Conservation (phyloP, 2,113 vertebrate species). For the Cynocephalus volans region DNA sequence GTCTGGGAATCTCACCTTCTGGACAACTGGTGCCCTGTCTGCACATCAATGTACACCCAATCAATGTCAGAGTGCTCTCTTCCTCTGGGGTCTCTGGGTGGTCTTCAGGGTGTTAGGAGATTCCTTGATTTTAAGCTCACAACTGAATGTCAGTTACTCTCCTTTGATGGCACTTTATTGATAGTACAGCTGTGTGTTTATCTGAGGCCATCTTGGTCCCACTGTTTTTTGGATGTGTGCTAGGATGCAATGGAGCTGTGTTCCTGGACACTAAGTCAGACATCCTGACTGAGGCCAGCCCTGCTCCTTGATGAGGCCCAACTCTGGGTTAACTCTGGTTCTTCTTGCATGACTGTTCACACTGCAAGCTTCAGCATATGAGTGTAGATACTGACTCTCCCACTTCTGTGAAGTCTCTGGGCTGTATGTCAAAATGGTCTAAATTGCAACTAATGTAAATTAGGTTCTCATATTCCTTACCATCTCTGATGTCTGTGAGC, state of each 20-base stretch:
- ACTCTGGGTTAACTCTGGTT: background rate
- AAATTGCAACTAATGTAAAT: background rate
- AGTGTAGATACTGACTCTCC: background rate
- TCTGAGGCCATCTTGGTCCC: background rate
- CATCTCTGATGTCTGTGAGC: background rate
- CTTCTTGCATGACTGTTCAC: background rate
- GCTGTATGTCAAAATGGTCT: background rate
- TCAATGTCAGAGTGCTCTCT: background rate
- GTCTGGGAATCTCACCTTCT: background rate
- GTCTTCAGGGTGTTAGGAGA: background rate
- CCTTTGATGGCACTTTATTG: background rate
- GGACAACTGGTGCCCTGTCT: background rate
- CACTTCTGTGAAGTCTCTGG: background rate
- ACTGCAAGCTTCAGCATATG: rapidly evolving
- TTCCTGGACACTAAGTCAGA: background rate
- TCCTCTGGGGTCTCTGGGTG: background rate
- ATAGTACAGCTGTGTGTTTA: background rate
- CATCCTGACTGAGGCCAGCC: background rate
- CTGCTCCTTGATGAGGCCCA: background rate
- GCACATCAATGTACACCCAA: rapidly evolving
- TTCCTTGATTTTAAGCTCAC: background rate
- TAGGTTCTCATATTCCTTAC: background rate
- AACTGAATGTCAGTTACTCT: background rate
- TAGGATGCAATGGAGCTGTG: background rate
- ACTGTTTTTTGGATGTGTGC: background rate